A percentile compares a stretch with the other conserved stretches of the same genome.
Conservation (phyloP, 2,888 invertebrate genomes). For the Acanthopleura granulata region DNA sequence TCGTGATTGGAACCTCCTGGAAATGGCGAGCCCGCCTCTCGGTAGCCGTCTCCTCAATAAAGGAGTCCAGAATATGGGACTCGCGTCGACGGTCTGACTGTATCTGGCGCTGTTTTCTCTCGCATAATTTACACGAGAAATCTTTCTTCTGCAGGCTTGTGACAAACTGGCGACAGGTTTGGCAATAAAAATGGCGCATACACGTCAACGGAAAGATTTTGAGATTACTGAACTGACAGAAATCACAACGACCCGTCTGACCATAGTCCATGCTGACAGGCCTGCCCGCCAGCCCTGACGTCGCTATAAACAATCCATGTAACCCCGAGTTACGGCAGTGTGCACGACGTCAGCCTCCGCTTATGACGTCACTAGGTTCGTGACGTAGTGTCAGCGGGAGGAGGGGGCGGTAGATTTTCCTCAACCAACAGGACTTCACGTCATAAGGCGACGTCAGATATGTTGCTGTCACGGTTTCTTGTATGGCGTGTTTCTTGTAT, state of each 20-base stretch:
- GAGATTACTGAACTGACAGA: neutral
- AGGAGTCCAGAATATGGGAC: neutral
- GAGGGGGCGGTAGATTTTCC: no score
- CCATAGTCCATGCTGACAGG: neutral
- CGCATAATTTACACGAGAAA: conserved; percentile 10
- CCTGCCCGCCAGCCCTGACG: no score
- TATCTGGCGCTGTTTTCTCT: neutral
- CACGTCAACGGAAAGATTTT: neutral
- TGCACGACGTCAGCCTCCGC: no score
- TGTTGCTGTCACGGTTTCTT: no score
- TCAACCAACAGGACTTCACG: no score
- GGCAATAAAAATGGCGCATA: neutral
- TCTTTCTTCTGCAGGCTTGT: neutral
- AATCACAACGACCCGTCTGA: neutral
- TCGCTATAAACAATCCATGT: no score
- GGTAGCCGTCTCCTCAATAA: neutral
- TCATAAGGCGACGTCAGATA: no score
- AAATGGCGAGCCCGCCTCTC: neutral
- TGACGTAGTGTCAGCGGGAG: no score
- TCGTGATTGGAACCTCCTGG: neutral
- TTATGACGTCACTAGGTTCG: no score
- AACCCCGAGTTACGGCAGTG: no score
- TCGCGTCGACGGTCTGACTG: neutral
- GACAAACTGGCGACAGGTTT: neutral
- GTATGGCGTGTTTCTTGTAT: no score